Percentiles rank a stretch among this genome's conserved stretches.
These are phyloP conservation scores for Sebastes fasciatus DNA, from an alignment of 2,113 vertebrate species.

Conservation along the genomic window DNA sequence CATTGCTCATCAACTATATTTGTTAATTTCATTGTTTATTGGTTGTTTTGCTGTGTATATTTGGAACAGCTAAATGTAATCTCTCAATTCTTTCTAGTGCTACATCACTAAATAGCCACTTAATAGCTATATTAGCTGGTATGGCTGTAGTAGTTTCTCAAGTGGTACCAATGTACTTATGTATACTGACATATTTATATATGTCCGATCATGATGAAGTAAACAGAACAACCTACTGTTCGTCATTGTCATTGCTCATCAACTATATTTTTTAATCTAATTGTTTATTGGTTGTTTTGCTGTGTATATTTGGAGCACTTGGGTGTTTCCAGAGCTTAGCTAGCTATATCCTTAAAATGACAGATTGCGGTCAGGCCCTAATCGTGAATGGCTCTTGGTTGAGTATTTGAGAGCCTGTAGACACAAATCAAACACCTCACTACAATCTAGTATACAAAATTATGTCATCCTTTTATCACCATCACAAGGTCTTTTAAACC, in stretches of 20 bases:
- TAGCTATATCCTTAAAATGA: constrained; percentile 63
- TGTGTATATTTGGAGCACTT: too few species aligned
- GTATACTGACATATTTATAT: not conserved
- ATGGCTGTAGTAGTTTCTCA: not conserved
- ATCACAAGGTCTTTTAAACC: not conserved
- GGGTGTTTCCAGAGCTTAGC: constrained; percentile 31
- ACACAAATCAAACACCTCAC: constrained; percentile 46
- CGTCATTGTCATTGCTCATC: too few species aligned
- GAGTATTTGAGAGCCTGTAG: constrained; percentile 97
- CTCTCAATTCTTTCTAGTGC: too few species aligned
- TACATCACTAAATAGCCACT: too few species aligned
- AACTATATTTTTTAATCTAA: not conserved
- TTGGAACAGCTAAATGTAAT: not conserved
- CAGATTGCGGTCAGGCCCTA: constrained; percentile 71
- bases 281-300: too few species aligned
- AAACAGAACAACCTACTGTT: constrained; percentile 18
- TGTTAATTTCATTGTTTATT: too few species aligned
- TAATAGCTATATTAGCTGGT: too few species aligned
- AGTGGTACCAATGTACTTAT: not conserved
- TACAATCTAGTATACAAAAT: not conserved
- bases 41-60: not conserved
- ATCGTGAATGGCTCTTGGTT: constrained; percentile 96
- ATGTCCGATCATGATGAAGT: not conserved
- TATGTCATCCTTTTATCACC: not conserved
- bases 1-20: not conserved